Percentiles rank a stretch among this genome's conserved stretches.
These are phyloP conservation scores for Exaiptasia diaphana DNA, from an alignment of 64 coral and sea anemone genomes.

Conservation along the genomic window DNA sequence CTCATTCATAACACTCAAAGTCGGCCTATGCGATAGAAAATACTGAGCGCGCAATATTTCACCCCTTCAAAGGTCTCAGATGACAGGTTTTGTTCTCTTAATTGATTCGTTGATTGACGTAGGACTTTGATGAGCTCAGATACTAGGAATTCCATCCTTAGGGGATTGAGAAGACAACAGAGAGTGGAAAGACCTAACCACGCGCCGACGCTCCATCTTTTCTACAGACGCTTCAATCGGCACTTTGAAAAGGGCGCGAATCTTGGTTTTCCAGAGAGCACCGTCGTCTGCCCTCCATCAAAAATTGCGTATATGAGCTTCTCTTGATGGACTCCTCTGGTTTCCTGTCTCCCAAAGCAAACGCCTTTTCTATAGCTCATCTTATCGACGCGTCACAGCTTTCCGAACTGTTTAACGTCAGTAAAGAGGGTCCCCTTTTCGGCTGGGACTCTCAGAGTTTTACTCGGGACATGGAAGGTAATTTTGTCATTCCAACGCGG, in stretches of 20 bases:
- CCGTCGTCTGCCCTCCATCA: not conserved
- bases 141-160: conserved; percentile 76
- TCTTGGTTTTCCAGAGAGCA: conserved; percentile 17
- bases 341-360: conserved; percentile 98
- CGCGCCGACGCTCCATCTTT: conserved; percentile 3
- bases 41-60: not conserved
- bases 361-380: conserved; percentile 98
- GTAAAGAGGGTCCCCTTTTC: conserved; percentile 74
- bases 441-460: conserved; percentile 87
- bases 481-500: not conserved
- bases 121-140: conserved; percentile 36
- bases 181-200: conserved; percentile 24
- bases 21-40: no score
- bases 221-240: conserved; percentile 46
- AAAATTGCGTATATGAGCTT: not conserved
- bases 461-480: conserved; percentile 96
- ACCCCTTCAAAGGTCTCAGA: conserved; percentile 25
- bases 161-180: conserved; percentile 47
- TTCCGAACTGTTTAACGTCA: conserved; percentile 69
- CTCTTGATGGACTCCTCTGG: conserved; percentile 91
- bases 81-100: conserved; percentile 67
- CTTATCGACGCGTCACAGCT: conserved; percentile 94
- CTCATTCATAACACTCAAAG: no score
- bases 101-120: conserved; percentile 57
- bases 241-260: conserved; percentile 56